A percentile compares a stretch with the other conserved stretches of the same genome.
Conservation (phyloP, 2,797 vertebrate genomes). For the Potorous gilbertii region DNA sequence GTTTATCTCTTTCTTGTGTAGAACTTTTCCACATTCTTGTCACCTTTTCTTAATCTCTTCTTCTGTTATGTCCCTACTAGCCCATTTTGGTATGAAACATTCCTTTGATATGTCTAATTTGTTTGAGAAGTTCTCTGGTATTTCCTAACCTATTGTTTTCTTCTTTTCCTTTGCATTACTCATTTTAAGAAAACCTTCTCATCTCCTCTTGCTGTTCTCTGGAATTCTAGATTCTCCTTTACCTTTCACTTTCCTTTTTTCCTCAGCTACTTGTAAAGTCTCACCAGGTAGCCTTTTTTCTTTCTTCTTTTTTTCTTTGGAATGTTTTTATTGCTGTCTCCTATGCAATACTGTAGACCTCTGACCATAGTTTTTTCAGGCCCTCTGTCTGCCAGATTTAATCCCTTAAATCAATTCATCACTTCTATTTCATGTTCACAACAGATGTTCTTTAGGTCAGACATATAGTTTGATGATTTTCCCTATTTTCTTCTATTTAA, state of each 20-base stretch:
- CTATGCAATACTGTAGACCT: background rate
- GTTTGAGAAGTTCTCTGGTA: background rate
- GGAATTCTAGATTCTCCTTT: background rate
- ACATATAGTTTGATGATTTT: background rate
- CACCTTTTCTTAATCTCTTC: background rate
- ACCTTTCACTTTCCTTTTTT: background rate
- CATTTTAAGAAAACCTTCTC: background rate
- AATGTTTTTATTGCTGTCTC: background rate
- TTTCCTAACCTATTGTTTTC: background rate
- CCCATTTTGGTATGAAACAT: background rate
- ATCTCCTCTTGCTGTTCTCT: background rate
- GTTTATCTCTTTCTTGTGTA: too few relatives aligned
- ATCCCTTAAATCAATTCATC: background rate
- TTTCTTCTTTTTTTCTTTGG: background rate
- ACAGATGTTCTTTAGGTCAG: background rate
- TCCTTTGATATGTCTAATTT: background rate
- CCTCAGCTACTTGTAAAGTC: background rate
- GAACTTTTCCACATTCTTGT: background rate
- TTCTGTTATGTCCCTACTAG: background rate
- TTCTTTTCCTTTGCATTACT: background rate
- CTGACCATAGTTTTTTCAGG: background rate
- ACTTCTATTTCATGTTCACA: background rate
- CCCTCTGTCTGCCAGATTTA: background rate
- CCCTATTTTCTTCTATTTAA: background rate
- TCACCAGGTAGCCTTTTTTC: background rate